Conservation (phyloP, 2,113 vertebrate species). For the Tonatia bakeri region DNA sequence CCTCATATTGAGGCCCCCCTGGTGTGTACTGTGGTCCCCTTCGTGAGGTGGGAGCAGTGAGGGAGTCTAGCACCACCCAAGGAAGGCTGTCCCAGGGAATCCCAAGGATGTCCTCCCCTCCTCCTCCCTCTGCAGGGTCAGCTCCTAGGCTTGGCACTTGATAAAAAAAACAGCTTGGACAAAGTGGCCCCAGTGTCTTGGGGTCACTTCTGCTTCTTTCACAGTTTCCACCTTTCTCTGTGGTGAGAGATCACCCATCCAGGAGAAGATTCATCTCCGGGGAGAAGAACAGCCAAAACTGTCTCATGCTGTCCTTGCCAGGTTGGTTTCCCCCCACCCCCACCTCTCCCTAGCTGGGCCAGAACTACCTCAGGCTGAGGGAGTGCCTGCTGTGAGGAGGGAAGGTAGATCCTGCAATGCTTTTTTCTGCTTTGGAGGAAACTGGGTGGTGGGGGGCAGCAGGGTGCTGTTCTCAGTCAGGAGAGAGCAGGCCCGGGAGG, state of each 20-base stretch:
- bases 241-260: background rate
- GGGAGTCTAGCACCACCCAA: accelerated
- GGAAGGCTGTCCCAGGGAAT: background rate
- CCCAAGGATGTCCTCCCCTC: background rate
- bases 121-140: background rate
- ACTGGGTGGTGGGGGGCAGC: background rate
- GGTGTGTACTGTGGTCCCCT: background rate
- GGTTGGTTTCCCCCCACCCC: background rate
- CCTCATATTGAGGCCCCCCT: background rate
- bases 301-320: background rate
- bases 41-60: background rate
- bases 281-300: background rate
- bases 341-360: background rate
- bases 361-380: background rate
- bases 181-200: background rate
- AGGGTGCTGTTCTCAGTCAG: background rate
- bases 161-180: background rate
- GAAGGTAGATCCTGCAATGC: background rate
- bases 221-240: background rate
- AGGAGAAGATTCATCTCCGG: background rate
- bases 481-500: background rate
- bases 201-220: background rate
- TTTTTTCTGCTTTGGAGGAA: background rate
- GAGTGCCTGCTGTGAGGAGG: background rate
- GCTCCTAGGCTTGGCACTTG: background rate